phyloP scores from a whole-genome alignment of 2,888 invertebrate species.

The Hedychridium roseum region DNA sequence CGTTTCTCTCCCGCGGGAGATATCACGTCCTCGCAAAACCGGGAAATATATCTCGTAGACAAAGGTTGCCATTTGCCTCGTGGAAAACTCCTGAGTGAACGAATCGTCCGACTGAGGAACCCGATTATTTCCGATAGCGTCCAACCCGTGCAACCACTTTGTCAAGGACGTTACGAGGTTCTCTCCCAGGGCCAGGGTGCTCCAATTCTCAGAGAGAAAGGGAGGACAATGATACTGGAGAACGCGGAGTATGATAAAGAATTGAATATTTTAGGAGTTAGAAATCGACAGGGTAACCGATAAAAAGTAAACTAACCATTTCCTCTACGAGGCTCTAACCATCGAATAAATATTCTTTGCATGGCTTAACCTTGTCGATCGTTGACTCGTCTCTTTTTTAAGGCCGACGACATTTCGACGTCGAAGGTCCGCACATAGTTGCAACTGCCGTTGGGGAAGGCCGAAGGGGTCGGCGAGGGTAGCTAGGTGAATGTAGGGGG shows the following conservation, averaged over 20 bases:
- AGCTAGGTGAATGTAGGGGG: constrained; percentile 1
- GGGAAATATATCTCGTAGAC: constrained; percentile 35
- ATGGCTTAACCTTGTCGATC: constrained; percentile 1
- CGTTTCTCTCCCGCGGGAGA: constrained; percentile 31
- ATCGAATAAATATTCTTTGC: no score
- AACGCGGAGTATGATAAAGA: neutral
- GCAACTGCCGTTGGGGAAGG: constrained; percentile 11
- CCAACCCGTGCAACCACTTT: no score
- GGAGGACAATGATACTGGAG: neutral
- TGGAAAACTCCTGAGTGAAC: constrained; percentile 33
- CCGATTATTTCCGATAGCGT: constrained; percentile 22
- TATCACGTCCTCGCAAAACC: constrained; percentile 38
- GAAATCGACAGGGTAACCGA: neutral
- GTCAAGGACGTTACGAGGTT: no score
- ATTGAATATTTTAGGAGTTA: neutral
- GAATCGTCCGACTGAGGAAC: constrained; percentile 17
- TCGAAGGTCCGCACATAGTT: constrained; percentile 36
- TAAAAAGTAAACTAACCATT: neutral
- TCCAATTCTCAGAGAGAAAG: constrained; percentile 6
- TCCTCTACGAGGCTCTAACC: neutral
- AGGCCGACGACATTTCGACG: constrained; percentile 24
- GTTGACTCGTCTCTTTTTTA: neutral
- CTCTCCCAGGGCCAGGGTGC: no score
- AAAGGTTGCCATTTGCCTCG: constrained; percentile 29
- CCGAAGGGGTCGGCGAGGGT: constrained; percentile 20